Conservation (phyloP, 1,140 invertebrate genomes). For the Platorchestia sp. region DNA sequence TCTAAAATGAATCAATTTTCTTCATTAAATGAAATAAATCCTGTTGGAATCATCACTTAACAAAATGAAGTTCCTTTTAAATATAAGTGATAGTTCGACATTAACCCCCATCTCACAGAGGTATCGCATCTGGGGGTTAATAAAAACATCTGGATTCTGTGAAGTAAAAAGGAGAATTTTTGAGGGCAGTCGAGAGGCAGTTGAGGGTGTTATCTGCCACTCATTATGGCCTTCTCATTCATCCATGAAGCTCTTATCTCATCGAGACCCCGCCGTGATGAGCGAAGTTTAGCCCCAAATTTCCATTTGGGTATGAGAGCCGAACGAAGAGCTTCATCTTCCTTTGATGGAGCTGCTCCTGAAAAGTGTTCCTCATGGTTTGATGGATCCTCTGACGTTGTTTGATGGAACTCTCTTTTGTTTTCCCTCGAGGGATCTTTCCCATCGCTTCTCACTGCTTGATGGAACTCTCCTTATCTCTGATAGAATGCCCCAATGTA, state of each 20-base stretch:
- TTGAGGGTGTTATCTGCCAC: not conserved
- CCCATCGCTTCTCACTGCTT: too few species aligned
- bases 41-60: not conserved
- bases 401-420: not conserved
- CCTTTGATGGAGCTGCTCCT: not conserved
- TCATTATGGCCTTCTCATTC: not conserved
- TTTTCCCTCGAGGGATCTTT: not conserved
- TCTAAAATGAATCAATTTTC: not conserved
- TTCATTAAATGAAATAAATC: not conserved
- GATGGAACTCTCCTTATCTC: too few species aligned
- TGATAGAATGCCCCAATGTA: too few species aligned
- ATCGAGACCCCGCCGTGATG: not conserved
- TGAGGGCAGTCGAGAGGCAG: not conserved
- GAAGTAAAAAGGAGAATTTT: not conserved
- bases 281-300: not conserved
- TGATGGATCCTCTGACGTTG: not conserved
- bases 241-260: conserved; percentile 3
- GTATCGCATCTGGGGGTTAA: not conserved
- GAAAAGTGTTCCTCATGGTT: not conserved
- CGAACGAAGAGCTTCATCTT: not conserved
- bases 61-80: not conserved
- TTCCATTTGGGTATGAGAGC: not conserved
- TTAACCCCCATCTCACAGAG: not conserved
- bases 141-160: not conserved
- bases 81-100: too few species aligned